Percentiles rank a stretch among this genome's conserved stretches.
Conservation (phyloP, 2,113 vertebrate species). For the Ammospiza nelsoni region DNA sequence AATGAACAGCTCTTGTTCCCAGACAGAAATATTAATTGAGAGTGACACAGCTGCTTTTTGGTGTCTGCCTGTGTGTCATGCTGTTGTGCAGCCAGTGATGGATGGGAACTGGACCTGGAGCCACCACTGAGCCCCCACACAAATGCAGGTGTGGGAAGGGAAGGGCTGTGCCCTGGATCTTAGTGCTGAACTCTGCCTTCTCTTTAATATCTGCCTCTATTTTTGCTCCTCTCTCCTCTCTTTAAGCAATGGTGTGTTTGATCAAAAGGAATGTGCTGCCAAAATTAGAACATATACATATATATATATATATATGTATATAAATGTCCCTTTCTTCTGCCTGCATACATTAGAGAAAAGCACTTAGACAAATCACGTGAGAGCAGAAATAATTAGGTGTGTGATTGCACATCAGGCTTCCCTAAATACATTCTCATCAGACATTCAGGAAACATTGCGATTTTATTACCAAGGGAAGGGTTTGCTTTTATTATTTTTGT, state of each 20-base stretch:
- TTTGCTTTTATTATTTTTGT: constrained; percentile 43
- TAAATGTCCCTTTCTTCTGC: neutral
- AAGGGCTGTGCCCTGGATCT: neutral
- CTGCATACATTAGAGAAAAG: neutral
- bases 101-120: neutral
- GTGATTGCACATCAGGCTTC: constrained; percentile 35
- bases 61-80: neutral
- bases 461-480: constrained; percentile 33
- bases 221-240: neutral
- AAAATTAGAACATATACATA: neutral
- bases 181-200: fast-evolving
- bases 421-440: constrained; percentile 19
- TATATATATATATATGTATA: too few relatives aligned
- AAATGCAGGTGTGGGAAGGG: fast-evolving
- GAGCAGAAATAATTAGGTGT: constrained; percentile 34
- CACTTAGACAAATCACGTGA: neutral
- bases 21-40: neutral
- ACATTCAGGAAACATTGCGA: neutral
- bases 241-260: neutral
- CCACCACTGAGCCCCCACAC: neutral
- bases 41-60: neutral
- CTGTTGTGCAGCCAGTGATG: neutral
- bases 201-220: neutral
- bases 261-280: neutral
- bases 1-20: neutral